These are phyloP conservation scores for Prorops nasuta DNA, from an alignment of 1,140 invertebrate genomes.

Conservation along the genomic window DNA sequence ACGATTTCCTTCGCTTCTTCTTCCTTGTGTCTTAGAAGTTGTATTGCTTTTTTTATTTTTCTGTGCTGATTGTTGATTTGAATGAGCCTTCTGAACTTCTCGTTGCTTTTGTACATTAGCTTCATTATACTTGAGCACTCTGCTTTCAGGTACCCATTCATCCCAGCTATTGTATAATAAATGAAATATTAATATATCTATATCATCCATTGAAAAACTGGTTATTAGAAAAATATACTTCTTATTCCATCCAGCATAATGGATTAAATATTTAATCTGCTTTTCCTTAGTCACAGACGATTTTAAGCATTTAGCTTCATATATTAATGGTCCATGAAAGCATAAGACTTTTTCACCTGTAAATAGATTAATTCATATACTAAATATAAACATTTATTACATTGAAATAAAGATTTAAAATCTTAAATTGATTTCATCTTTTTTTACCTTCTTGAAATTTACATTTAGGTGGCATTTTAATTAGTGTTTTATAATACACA, in stretches of 20 bases:
- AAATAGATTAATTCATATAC: slow-evolving; percentile 4
- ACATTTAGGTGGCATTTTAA: slow-evolving; percentile 50
- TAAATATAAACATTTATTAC: slow-evolving; percentile 24
- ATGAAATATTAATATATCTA: slow-evolving; percentile 2
- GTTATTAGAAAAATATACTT: slow-evolving; percentile 66
- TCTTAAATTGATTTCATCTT: no score
- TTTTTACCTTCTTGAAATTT: slow-evolving; percentile 54
- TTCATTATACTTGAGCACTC: slow-evolving; percentile 92
- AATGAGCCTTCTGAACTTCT: slow-evolving; percentile 81
- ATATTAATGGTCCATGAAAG: slow-evolving; percentile 91
- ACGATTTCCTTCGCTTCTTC: slow-evolving; percentile 43
- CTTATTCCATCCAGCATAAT: slow-evolving; percentile 98
- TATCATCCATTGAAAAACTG: slow-evolving; percentile 3
- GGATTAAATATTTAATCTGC: slow-evolving; percentile 87
- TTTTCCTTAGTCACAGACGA: slow-evolving; percentile 79
- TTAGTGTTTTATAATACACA: no score
- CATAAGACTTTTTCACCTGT: slow-evolving; percentile 93
- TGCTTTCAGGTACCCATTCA: slow-evolving; percentile 93
- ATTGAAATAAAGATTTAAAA: slow-evolving; percentile 51
- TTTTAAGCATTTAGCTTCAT: slow-evolving; percentile 94
- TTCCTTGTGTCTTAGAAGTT: slow-evolving; percentile 41
- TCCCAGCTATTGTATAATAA: slow-evolving; percentile 77
- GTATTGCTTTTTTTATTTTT: slow-evolving; percentile 45
- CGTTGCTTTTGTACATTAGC: slow-evolving; percentile 87
- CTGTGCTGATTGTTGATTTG: slow-evolving; percentile 61